Evolutionary conservation across 2,797 vertebrate species (phyloP), one percentile per base, ranked within the genome.

Genomic region (Ficedula albicollis): DNA sequence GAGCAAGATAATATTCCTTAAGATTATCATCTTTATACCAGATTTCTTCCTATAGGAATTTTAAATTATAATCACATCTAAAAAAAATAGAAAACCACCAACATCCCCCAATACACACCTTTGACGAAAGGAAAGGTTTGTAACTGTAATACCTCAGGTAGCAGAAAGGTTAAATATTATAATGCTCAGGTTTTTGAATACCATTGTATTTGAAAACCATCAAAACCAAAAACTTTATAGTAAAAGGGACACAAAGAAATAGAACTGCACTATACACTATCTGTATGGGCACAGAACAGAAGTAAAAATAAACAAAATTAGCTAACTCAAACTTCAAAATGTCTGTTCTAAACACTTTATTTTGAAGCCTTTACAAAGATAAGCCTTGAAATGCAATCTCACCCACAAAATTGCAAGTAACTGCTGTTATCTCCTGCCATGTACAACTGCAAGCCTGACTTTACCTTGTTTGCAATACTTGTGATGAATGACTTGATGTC

Each of bases 401-500:
- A 66, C 10, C n/a, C 69, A 56, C 41, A 70, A 60, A 91, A 87
- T 36, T 52, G 43, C 77, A 60, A 67, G 73, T 38, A 77, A 83
- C 38, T 44, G 39, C 51, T 81, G 41, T 64, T 91, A 80, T 76
- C 38, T 79, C 36, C 27, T 79, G 69, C 79, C 39, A 73, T 4
- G 39, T 74, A 60, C 41, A 74, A 59, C 55, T 43, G 19, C 74
- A 49, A 82, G 46, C n/a, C 51, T 23, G 9, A 95, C 34, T 68
- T 92, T 98, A 99, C 99, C 99, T 99, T 99, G 96, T 98, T 99
- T 90, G 99, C 97, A 79, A 99, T 99, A 90, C 99, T 99, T 56
- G 99, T 99, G 96, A 99, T 99, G 95, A 99, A 99, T 22, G 98
- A 98, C 96, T 99, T 99, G 96, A 99, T 98, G 97, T 99, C 99